Evolutionary conservation across 2,888 invertebrate genomes (phyloP).

Genomic region (Drosophila nigricruria): DNA sequence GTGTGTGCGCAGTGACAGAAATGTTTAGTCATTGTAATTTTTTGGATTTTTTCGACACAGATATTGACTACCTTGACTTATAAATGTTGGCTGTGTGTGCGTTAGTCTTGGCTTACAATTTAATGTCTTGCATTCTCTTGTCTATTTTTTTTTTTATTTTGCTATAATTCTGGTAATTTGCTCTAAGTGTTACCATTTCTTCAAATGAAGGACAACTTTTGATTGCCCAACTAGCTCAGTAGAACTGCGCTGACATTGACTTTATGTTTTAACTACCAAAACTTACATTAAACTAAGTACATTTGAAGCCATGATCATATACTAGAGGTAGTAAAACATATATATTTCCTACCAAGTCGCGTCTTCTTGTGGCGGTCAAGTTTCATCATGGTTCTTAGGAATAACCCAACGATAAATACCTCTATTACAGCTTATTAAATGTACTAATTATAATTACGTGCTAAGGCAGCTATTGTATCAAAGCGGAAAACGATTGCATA

Average conservation of each 20-base stretch:
- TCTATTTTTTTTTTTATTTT: constrained; percentile 29
- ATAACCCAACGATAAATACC: constrained; percentile 12
- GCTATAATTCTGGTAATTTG: constrained; percentile 39
- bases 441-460: constrained; percentile 40
- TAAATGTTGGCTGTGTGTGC: constrained; percentile 46
- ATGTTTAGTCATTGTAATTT: constrained; percentile 75
- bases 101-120: constrained; percentile 23
- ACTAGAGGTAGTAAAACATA: background rate
- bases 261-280: background rate
- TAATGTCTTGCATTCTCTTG: constrained; percentile 22
- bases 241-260: constrained; percentile 8
- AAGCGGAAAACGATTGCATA: constrained; percentile 30
- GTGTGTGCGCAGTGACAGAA: constrained; percentile 36
- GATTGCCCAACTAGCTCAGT: background rate
- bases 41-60: constrained; percentile 57
- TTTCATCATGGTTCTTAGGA: constrained; percentile 39
- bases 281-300: background rate
- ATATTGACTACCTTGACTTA: constrained; percentile 76
- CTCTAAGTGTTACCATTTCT: constrained; percentile 27
- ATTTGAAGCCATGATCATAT: background rate
- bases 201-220: constrained; percentile 25
- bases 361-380: constrained; percentile 1
- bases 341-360: background rate
- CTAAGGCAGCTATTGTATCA: constrained; percentile 9
- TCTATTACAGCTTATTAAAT: constrained; percentile 34